Conservation (phyloP, 2,888 invertebrate species). For the Argyresthia goedartella region DNA sequence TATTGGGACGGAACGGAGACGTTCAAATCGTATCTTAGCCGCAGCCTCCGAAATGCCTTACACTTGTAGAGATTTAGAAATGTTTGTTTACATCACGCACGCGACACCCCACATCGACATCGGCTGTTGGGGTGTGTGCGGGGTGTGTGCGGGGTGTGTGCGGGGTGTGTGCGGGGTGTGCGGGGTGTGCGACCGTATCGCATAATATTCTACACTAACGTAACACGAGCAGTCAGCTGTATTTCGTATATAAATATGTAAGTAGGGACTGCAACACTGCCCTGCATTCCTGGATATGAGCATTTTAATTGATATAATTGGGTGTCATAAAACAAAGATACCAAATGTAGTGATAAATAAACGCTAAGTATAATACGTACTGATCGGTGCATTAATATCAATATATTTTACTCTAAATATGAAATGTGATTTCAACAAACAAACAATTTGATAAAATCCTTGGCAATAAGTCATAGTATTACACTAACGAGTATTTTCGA, state of each 20-base stretch:
- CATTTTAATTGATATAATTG: slow-evolving; percentile 32
- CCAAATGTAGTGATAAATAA: slow-evolving; percentile 3
- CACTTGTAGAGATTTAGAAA: no score
- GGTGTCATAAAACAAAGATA: slow-evolving; percentile 1
- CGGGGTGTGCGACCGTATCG: not conserved
- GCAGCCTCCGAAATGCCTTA: no score
- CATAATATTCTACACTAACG: not conserved
- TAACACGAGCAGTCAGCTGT: not conserved
- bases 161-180: not conserved
- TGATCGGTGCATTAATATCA: slow-evolving; percentile 43
- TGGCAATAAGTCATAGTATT: slow-evolving; percentile 48
- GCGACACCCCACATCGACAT: not conserved
- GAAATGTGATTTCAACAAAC: slow-evolving; percentile 1
- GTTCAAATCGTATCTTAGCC: no score
- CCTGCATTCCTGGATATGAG: slow-evolving; percentile 33
- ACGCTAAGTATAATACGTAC: slow-evolving; percentile 13
- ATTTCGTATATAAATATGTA: not conserved
- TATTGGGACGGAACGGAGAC: no score
- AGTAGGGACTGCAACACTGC: slow-evolving; percentile 17
- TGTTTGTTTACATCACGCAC: no score
- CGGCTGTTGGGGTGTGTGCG: not conserved
- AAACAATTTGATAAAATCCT: not conserved
- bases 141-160: not conserved
- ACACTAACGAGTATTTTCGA: slow-evolving; percentile 13
- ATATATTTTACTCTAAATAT: slow-evolving; percentile 38